Evolutionary conservation across 1,140 invertebrate genomes (phyloP).

Genomic region (Brachionus rotundiformis): DNA sequence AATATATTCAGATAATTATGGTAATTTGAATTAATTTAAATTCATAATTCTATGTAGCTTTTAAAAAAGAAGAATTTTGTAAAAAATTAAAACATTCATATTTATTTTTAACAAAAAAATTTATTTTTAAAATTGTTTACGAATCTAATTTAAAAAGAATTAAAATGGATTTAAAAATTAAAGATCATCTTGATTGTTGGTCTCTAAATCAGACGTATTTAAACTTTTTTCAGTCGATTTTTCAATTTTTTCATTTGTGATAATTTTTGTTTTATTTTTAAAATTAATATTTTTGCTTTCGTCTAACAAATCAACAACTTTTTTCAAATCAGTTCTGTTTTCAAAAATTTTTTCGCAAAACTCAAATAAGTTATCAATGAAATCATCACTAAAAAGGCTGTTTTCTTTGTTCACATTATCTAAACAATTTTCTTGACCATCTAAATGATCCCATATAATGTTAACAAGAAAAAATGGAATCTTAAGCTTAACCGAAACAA

Average conservation of each 20-base stretch:
- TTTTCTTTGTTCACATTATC: background rate
- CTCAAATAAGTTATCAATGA: background rate
- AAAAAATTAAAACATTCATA: too few relatives aligned
- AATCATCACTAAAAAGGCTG: background rate
- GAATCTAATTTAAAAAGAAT: background rate
- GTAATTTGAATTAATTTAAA: too few relatives aligned
- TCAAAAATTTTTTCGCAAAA: background rate
- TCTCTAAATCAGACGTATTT: background rate
- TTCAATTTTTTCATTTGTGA: background rate
- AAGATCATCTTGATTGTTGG: background rate
- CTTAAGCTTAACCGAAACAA: background rate
- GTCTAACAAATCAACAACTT: background rate
- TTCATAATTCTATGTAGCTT: too few relatives aligned
- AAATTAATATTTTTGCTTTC: background rate
- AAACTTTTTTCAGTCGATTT: background rate
- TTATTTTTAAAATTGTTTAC: background rate
- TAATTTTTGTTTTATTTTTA: background rate
- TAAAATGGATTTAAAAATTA: background rate
- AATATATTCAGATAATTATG: too few relatives aligned
- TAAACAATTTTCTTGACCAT: background rate
- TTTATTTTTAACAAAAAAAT: background rate
- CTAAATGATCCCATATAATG: background rate
- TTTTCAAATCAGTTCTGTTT: slow-evolving; percentile 1
- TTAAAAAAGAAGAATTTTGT: too few relatives aligned
- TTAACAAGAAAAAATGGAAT: slow-evolving; percentile 17